Percentiles rank a stretch among this genome's conserved stretches.
phyloP scores from a whole-genome alignment of 2,797 vertebrate species.

The Aselliscus stoliczkanus region DNA sequence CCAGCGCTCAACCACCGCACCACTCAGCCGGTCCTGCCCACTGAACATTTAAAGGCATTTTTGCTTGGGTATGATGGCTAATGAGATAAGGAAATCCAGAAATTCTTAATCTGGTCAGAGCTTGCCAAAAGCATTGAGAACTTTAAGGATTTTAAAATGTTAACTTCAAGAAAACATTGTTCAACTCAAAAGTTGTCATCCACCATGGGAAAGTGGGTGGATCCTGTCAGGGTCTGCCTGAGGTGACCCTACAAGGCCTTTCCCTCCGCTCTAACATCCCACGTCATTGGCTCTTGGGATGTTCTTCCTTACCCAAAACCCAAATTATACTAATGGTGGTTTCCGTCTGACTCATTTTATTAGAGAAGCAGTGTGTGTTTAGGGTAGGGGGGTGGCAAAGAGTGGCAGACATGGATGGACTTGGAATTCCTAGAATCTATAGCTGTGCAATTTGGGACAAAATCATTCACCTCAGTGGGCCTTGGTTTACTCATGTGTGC shows the following conservation, averaged over 20 bases:
- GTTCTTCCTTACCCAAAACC: not conserved
- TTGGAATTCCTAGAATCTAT: not conserved
- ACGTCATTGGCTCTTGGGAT: not conserved
- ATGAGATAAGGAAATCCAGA: not conserved
- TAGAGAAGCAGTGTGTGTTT: not conserved
- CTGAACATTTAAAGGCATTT: not conserved
- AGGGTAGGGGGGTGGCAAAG: not conserved
- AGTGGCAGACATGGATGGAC: not conserved
- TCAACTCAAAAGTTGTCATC: not conserved
- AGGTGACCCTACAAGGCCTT: not conserved
- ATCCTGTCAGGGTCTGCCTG: not conserved
- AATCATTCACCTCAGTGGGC: not conserved
- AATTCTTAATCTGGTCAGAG: not conserved
- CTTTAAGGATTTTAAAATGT: not conserved
- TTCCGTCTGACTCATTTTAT: not conserved
- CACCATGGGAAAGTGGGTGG: not conserved
- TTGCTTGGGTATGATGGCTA: not conserved
- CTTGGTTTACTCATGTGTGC: not conserved
- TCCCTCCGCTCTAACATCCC: not conserved
- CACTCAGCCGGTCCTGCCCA: too few species aligned
- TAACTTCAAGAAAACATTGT: not conserved
- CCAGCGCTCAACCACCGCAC: too few species aligned
- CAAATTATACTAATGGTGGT: not conserved
- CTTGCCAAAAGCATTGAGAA: not conserved
- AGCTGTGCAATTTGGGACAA: not conserved